Evolutionary conservation across 1,140 invertebrate genomes (phyloP).

Genomic region (Panagrolaimus sp.): DNA sequence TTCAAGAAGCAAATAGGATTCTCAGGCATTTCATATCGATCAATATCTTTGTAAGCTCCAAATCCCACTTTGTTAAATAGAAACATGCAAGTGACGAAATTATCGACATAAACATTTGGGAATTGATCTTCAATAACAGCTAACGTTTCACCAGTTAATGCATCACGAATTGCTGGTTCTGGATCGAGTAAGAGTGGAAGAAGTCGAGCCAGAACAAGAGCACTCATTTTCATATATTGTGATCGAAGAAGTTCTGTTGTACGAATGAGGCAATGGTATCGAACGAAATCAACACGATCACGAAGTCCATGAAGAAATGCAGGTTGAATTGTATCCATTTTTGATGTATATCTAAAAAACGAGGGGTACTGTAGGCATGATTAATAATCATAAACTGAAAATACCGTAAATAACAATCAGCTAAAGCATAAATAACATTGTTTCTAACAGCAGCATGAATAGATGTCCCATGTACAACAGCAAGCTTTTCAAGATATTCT

Average conservation of each 20-base stretch:
- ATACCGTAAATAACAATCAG: not conserved
- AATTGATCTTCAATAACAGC: constrained; percentile 9
- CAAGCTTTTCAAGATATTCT: not conserved
- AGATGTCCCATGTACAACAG: not conserved
- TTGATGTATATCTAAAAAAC: not conserved
- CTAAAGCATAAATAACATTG: not conserved
- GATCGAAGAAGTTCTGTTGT: constrained; percentile 9
- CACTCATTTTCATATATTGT: constrained; percentile 6
- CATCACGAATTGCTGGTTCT: not conserved
- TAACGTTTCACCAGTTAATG: constrained; percentile 1
- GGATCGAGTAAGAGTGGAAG: not conserved
- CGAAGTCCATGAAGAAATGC: constrained; percentile 7
- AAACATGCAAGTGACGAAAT: constrained; percentile 4
- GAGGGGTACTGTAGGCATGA: too few relatives aligned
- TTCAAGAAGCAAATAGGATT: not conserved
- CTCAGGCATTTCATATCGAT: not conserved
- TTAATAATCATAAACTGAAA: too few relatives aligned
- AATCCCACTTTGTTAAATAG: not conserved
- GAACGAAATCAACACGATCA: not conserved
- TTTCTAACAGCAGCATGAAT: not conserved
- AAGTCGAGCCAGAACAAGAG: not conserved
- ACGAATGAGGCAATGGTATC: not conserved
- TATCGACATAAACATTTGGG: constrained; percentile 2
- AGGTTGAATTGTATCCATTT: not conserved
- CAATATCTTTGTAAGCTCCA: not conserved